Percentiles rank a stretch among this genome's conserved stretches.
These are phyloP conservation scores for Manduca sexta DNA, from an alignment of 1,140 invertebrate genomes.

Conservation along the genomic window DNA sequence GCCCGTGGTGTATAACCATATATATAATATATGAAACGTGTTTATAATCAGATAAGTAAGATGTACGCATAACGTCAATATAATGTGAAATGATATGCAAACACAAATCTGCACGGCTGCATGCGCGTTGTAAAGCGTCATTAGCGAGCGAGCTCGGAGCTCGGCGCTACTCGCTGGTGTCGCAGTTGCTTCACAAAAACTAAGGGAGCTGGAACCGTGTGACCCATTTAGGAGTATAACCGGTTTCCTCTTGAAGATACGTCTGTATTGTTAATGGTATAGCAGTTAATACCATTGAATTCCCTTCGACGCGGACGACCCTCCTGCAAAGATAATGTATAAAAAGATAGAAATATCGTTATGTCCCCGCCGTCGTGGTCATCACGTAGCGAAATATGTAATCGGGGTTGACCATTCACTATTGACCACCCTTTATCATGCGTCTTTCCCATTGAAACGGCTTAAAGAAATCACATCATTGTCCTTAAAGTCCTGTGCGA, in stretches of 20 bases:
- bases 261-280: slow-evolving; percentile 56
- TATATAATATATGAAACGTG: too few species aligned
- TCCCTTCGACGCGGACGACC: slow-evolving; percentile 54
- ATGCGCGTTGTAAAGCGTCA: neutral
- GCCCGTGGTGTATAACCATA: too few species aligned
- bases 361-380: slow-evolving; percentile 45
- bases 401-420: slow-evolving; percentile 62
- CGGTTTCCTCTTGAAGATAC: slow-evolving; percentile 67
- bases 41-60: neutral
- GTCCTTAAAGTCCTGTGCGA: slow-evolving; percentile 28
- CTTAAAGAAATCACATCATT: slow-evolving; percentile 36
- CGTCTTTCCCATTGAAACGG: slow-evolving; percentile 44
- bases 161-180: slow-evolving; percentile 13
- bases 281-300: slow-evolving; percentile 64
- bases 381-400: slow-evolving; percentile 55
- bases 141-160: slow-evolving; percentile 8
- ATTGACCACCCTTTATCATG: slow-evolving; percentile 56
- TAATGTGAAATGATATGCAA: neutral
- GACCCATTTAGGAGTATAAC: slow-evolving; percentile 68
- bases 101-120: neutral
- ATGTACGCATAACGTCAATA: neutral
- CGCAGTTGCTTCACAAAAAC: slow-evolving; percentile 49
- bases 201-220: slow-evolving; percentile 61
- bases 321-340: slow-evolving; percentile 57
- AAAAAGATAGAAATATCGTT: slow-evolving; percentile 63